A percentile compares a stretch with the other conserved stretches of the same genome.
Conservation (phyloP, 2,888 invertebrate species). For the Lepidocyrtinus sp. region DNA sequence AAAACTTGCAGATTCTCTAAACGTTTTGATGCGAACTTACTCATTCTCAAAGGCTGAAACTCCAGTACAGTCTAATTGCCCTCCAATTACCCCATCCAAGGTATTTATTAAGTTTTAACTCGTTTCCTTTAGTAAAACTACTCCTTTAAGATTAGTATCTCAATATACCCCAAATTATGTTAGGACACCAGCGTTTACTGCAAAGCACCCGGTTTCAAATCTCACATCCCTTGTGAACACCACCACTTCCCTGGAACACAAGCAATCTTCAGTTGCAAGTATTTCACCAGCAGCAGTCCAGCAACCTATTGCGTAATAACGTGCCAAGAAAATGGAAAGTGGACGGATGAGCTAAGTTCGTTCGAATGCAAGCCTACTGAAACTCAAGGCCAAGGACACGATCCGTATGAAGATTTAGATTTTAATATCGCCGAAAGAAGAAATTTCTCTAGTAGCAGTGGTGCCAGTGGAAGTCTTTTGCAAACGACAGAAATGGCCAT, state of each 20-base stretch:
- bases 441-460: slow-evolving; percentile 19
- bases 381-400: not conserved
- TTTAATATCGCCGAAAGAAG: slow-evolving; percentile 32
- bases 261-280: slow-evolving; percentile 53
- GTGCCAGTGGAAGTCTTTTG: not conserved
- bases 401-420: not conserved
- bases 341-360: slow-evolving; percentile 54
- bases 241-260: slow-evolving; percentile 57
- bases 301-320: slow-evolving; percentile 56
- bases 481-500: not conserved
- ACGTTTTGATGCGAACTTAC: slow-evolving; percentile 38
- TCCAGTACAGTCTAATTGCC: slow-evolving; percentile 36
- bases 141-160: slow-evolving; percentile 1
- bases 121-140: no score
- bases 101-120: slow-evolving; percentile 29
- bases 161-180: not conserved
- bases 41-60: slow-evolving; percentile 46
- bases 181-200: slow-evolving; percentile 54
- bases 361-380: slow-evolving; percentile 37
- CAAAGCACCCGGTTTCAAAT: slow-evolving; percentile 51
- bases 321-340: slow-evolving; percentile 51
- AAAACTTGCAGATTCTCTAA: slow-evolving; percentile 39
- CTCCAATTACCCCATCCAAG: slow-evolving; percentile 47
- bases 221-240: slow-evolving; percentile 51
- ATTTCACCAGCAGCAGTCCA: slow-evolving; percentile 38